These are phyloP conservation scores for Corythoichthys haematopterus DNA, from an alignment of 2,113 vertebrate genomes.

Conservation along the genomic window DNA sequence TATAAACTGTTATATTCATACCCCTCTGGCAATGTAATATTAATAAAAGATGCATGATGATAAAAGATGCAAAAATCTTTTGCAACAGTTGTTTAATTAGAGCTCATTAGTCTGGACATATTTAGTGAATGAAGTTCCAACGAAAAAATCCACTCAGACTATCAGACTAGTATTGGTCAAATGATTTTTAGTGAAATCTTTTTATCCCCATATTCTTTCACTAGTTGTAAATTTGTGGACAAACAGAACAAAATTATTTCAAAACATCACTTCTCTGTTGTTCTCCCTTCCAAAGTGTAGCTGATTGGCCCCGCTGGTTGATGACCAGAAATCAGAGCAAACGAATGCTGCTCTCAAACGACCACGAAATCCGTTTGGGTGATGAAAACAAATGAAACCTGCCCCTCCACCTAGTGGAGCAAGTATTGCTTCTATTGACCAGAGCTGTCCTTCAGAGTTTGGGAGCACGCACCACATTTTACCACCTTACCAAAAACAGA, in stretches of 20 bases:
- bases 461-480: constrained; percentile 55
- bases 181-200: background rate
- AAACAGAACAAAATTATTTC: background rate
- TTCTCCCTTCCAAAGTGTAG: background rate
- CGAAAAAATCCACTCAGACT: background rate
- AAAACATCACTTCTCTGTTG: background rate
- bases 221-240: background rate
- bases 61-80: background rate
- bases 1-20: too few species aligned
- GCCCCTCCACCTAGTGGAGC: constrained; percentile 23
- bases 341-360: constrained; percentile 36
- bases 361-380: constrained; percentile 31
- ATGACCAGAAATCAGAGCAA: constrained; percentile 31
- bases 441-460: constrained; percentile 25
- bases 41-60: too few species aligned
- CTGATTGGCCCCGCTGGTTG: constrained; percentile 18
- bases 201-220: background rate
- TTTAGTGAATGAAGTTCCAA: background rate
- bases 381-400: constrained; percentile 39
- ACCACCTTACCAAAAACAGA: constrained; percentile 47
- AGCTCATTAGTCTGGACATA: background rate
- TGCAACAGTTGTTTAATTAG: background rate
- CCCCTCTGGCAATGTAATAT: too few species aligned
- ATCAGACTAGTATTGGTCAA: background rate
- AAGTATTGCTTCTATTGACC: constrained; percentile 52